Evolutionary conservation across 2,888 invertebrate species (phyloP), one percentile per base, ranked within the genome.

Genomic region (Autographa pulchrina): DNA sequence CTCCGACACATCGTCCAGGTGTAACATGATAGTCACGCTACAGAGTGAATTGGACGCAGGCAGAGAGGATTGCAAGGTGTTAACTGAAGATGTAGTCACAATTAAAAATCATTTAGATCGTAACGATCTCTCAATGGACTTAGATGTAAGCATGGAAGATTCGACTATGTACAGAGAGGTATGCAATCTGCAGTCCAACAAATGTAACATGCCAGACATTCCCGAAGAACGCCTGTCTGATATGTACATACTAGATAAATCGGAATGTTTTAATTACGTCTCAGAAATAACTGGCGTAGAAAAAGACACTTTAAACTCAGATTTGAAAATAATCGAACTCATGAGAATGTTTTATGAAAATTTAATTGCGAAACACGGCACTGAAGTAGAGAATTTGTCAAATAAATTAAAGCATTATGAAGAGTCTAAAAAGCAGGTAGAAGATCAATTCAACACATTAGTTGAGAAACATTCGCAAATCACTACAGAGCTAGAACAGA

Each of bases 51-150:
- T 96, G 59, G 87, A 92, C 61, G 95, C 94, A 3, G 92, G 95
- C 7, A 89, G 89, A 83, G 92, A 94, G 89, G 95, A 94, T 72
- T 96, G 95, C 74, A 92, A 91, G 72, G 92, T 90, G 79, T 84
- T 95, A n/a, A 92, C 92, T 65, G 92, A 95, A 85, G 93, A 94
- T 82, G 92, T 95, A 4, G 91, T 89, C 14, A 93, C 92, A 9
- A 94, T 96, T n/a, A 95, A 94, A 87, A 92, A 91, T 69, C 94
- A 95, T 75, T 88, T 95, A 52, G 93, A 94, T 58, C 88, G 89
- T 43, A 92, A 89, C 68, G 91, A 92, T 81, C 80, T 93, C 31
- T 89, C 93, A 2, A 90, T 92, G 91, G 93, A 94, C 62, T 86
- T 94, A 65, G 94, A 94, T 80, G 93, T 91, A 56, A 94, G 91